Conservation (phyloP, 1,140 invertebrate species). For the Zaprionus gabonicus region DNA sequence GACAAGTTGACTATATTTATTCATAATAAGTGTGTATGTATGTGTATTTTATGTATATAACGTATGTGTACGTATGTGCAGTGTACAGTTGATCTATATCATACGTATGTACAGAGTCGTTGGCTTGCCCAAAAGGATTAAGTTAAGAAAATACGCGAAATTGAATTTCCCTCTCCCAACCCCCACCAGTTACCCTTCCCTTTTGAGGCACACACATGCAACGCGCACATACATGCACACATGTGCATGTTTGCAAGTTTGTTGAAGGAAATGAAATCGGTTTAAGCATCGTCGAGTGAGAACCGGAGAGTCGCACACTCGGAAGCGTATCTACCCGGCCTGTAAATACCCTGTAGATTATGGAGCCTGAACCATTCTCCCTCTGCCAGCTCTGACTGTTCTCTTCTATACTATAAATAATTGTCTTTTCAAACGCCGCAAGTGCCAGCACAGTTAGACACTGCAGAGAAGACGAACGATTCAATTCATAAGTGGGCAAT, state of each 20-base stretch:
- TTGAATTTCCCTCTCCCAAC: constrained; percentile 38
- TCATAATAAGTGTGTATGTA: neutral
- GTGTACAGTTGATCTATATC: neutral
- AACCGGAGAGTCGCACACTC: neutral
- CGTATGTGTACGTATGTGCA: too few species aligned
- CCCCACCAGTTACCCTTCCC: neutral
- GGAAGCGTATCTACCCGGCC: neutral
- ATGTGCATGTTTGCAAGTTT: constrained; percentile 35
- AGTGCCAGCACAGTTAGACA: neutral
- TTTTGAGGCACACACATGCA: constrained; percentile 3
- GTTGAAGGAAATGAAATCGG: constrained; percentile 51
- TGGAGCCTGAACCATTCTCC: neutral
- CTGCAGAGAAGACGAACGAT: neutral
- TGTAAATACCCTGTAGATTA: constrained; percentile 25
- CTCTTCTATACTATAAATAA: neutral
- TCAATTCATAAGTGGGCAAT: neutral
- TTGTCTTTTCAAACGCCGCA: neutral
- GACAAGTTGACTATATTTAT: neutral
- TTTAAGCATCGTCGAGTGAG: constrained; percentile 20
- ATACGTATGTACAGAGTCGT: constrained; percentile 15
- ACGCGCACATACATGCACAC: constrained; percentile 1
- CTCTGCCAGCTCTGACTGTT: neutral
- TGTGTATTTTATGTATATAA: neutral
- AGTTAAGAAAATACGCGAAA: constrained; percentile 60
- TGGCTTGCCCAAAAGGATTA: constrained; percentile 52